Conservation (phyloP, 2,888 invertebrate genomes). For the Homarus gammarus region DNA sequence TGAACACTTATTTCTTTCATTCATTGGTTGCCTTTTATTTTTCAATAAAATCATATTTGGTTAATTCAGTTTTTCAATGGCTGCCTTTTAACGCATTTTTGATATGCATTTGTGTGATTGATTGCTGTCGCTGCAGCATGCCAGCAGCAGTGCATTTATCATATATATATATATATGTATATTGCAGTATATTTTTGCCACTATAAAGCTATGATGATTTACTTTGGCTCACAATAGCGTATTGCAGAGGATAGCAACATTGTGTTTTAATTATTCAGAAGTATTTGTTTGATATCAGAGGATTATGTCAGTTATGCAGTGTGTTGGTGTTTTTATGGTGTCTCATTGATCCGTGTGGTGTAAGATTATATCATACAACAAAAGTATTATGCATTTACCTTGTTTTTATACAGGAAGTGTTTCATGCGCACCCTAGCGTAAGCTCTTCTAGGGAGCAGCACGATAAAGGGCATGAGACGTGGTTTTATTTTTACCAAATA, state of each 20-base stretch:
- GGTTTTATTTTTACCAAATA: too few relatives aligned
- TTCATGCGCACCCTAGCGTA: too few relatives aligned
- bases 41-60: too few relatives aligned
- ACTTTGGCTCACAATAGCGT: background rate
- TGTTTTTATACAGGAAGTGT: too few relatives aligned
- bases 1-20: too few relatives aligned
- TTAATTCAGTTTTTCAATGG: too few relatives aligned
- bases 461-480: too few relatives aligned
- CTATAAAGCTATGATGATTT: constrained; percentile 6
- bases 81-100: background rate
- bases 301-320: background rate
- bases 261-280: background rate
- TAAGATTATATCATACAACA: too few relatives aligned
- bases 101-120: constrained; percentile 1
- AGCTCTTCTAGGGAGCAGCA: too few relatives aligned
- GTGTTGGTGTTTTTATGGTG: background rate
- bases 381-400: too few relatives aligned
- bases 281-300: constrained; percentile 4
- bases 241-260: background rate
- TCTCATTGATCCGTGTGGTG: too few relatives aligned
- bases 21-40: too few relatives aligned
- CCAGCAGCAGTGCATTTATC: background rate
- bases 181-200: background rate
- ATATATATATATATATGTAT: background rate
- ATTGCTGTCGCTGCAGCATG: background rate